Percentiles rank a stretch among this genome's conserved stretches.
Evolutionary conservation across 2,113 vertebrate genomes (phyloP).

Genomic region (Alexandromys fortis): DNA sequence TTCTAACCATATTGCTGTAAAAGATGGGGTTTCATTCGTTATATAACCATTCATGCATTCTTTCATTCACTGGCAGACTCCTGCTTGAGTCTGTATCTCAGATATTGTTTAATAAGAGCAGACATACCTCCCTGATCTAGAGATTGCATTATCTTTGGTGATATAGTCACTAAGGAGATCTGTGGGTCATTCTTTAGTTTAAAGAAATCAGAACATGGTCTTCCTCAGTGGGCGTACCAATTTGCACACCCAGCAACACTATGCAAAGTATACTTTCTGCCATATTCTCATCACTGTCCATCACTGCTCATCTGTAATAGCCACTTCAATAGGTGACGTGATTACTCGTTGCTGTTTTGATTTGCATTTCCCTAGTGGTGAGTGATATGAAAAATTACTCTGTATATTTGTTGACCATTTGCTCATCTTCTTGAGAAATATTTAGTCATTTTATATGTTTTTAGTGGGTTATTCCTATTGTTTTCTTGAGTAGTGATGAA

Average conservation of each 20-base stretch:
- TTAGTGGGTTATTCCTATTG: neutral
- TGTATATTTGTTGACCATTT: neutral
- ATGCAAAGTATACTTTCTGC: no score
- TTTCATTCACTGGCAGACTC: no score
- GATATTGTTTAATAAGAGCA: neutral
- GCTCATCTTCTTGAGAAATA: neutral
- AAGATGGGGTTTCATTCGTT: neutral
- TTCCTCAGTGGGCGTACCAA: neutral
- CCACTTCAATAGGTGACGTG: neutral
- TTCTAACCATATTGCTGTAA: neutral
- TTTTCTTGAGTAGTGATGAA: neutral
- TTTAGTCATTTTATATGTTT: neutral
- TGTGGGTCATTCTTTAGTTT: neutral
- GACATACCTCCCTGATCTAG: neutral
- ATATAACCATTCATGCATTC: neutral
- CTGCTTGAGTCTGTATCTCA: neutral
- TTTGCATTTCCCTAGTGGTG: neutral
- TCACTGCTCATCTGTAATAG: neutral
- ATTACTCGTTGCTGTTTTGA: no score
- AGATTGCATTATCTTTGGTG: neutral
- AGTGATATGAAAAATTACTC: neutral
- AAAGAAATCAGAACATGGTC: neutral
- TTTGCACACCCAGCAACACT: neutral
- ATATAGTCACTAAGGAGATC: neutral
- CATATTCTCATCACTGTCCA: neutral